Evolutionary conservation across 2,888 invertebrate genomes (phyloP), one percentile per base, ranked within the genome.

Genomic region (Gortyna flavago): DNA sequence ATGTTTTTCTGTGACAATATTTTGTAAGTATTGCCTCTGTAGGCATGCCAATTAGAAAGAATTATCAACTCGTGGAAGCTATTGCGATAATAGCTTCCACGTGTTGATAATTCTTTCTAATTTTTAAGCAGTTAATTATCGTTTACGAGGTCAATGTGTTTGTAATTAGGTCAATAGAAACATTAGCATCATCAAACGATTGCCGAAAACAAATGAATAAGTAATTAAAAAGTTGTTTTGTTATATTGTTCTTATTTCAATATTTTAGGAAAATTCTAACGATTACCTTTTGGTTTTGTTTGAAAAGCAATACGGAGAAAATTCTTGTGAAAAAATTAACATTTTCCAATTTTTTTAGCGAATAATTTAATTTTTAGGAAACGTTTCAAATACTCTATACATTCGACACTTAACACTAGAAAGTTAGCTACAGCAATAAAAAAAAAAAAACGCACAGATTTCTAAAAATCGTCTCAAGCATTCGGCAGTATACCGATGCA

Each of bases 401-500:
- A 84, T 79, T 72, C 74, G 44, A 64, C 54, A 69, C 76, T 82
- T 57, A 75, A 75, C 75, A 69, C 71, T 73, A 70, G 38, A 79
- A 66, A 76, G 72, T 62, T 79, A 62, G 32, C 9, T 11, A 75
- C 65, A 62, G 21, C 67, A 75, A 77, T 70, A 68, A 79, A 79
- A 68, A 79, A 59, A 76, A 65, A 75, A 44, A 35, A 68, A 75
- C 61, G 57, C 74, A 79, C 73, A 77, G 11, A 67, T 72, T 75
- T 51, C 35, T 71, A 29, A 75, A 71, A 64, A 51, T 75, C n/a
- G 61, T 72, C 74, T 76, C 65, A 81, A 76, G 65, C 78, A 73
- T 78, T 79, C 72, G 48, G 72, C 69, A 66, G 74, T 77, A 86
- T 82, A 72, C 75, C 62, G 73, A 84, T 77, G 79, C 84, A 76